Evolutionary conservation across 2,797 vertebrate genomes (phyloP), one percentile per base, ranked within the genome.

Genomic region (Meda fulgida): DNA sequence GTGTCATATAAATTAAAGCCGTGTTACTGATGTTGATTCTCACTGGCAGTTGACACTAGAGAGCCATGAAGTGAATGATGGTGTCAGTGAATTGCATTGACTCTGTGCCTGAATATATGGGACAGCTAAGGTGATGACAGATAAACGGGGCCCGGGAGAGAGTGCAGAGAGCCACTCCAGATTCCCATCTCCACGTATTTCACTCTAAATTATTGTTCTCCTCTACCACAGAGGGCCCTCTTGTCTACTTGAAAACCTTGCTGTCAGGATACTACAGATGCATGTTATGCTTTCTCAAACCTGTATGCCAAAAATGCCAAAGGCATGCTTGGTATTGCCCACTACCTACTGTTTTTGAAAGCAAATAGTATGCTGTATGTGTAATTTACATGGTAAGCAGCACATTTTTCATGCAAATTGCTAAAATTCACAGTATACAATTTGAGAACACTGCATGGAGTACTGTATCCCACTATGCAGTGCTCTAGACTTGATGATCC

Each of bases 81-180:
- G 91, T 78, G 48, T 85, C 76, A 70, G 90, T 91, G 92, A 93
- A 93, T 94, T 90, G 88, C 89, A 86, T 87, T 84, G 90, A 91
- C 92, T 91, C 85, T 87, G 87, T 89, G 91, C 83, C 81, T 76
- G 86, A 91, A 93, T 94, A 93, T 94, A 94, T 90, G 92, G 92
- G 93, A 93, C 92, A 93, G 91, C 91, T 89, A 92, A 93, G 92
- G 94, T 91, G 92, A 92, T 90, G 92, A 91, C 90, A 92, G 93
- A 94, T 95, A 93, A 94, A 94, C 89, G 89, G 84, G 90, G 89
- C 91, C 86, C 69, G 83, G 18, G 84, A 86, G 89, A 85, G 90
- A 86, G 82, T 48, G 65, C 58, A 75, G 78, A 84, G 81, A 84
- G 75, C 85, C 89, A 90, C 89, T 89, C 89, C 85, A 92, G 87